Base-by-base conservation (phyloP, 2,888 invertebrate species). In the Ormyrus labotus region DNA sequence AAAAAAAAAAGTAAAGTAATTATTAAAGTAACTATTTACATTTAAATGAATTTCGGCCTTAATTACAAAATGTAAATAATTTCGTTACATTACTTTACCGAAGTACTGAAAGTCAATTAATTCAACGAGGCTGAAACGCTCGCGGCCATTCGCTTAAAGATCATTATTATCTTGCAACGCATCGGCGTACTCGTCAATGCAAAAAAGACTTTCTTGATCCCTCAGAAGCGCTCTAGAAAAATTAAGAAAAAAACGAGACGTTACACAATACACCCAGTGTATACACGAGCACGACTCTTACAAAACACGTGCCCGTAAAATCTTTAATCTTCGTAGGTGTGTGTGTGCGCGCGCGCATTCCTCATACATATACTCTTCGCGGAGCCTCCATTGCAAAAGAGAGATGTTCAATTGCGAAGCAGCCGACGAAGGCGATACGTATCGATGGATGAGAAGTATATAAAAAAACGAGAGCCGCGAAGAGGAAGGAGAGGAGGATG, bases 391-490 rank as follows among this genome's bases (percentile, higher is more conserved):
- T n/a, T 11, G n/a, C 8, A n/a, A 50, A 50, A 50, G 65, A 13
- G 50, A 65, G 65, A 65, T 50, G 13, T 65, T 13, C 13, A 65
- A 65, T 65, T 65, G 65, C 65, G 50, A 50, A 65, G 65, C 50
- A 65, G 65, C 13, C 48, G 65, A 50, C 51, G 65, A 65, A 50
- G 65, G 13, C 65, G 50, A 65, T 65, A 65, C 65, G 50, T 5
- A 65, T 50, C 65, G 65, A n/a, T 50, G 8, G 13, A 4, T 11
- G 50, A 45, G 63, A 9, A 45, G 47, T 11, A 63, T 11, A 63
- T 34, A 34, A 34, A 34, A 34, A 34, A 2, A 2, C 13, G 13
- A 34, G 34, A 34, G 34, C 34, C 34, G 34, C 34, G 34, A 34
- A 3, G 34, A 34, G 34, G 34, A 34, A 34, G 34, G 34, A 34